Percentiles rank a stretch among this genome's conserved stretches.
Conservation (phyloP, 2,113 vertebrate species). For the Anolis sagrei region DNA sequence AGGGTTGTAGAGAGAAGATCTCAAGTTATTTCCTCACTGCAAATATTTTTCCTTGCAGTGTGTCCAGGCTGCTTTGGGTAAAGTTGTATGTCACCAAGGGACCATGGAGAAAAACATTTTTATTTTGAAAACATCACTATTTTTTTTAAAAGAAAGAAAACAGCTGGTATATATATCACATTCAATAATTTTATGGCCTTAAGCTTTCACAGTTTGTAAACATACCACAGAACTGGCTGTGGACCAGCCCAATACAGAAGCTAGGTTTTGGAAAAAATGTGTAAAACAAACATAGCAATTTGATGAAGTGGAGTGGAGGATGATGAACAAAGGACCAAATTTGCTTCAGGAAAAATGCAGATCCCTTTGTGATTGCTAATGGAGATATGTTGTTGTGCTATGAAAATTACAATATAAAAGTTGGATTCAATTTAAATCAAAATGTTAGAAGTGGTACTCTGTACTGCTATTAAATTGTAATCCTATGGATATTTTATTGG, state of each 20-base stretch:
- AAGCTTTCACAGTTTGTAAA: constrained; percentile 14
- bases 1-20: not conserved
- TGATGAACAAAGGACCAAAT: not conserved
- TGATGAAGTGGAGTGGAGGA: not conserved
- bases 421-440: not conserved
- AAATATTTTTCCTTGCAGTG: no score
- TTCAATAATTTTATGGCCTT: constrained; percentile 5
- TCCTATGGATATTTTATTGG: not conserved
- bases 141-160: not conserved
- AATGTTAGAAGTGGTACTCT: not conserved
- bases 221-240: not conserved
- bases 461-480: not conserved
- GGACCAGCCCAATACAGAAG: constrained; percentile 1
- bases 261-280: not conserved
- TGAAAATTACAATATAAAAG: not conserved
- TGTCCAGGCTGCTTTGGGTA: not conserved
- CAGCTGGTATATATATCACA: not conserved
- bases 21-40: not conserved
- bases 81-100: not conserved
- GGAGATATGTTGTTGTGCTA: not conserved
- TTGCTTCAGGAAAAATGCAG: not conserved
- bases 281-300: not conserved
- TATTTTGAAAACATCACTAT: not conserved
- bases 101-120: not conserved
- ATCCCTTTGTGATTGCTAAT: not conserved